phyloP scores from a whole-genome alignment of 2,113 vertebrate genomes.

The Mohoua ochrocephala region DNA sequence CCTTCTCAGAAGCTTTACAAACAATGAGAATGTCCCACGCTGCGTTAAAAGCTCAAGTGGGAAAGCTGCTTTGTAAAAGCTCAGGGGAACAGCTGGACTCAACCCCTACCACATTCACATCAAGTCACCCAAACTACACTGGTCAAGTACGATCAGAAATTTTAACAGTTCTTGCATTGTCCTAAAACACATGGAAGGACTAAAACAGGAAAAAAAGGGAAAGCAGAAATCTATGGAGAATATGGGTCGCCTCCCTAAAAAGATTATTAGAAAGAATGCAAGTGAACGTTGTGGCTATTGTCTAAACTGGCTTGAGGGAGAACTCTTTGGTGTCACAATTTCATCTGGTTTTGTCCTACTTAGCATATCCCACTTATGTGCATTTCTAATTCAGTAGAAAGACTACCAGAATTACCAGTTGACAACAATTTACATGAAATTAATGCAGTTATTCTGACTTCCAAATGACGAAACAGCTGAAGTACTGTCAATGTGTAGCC shows the following conservation, averaged over 20 bases:
- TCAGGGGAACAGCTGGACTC: neutral
- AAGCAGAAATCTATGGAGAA: neutral
- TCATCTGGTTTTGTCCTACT: neutral
- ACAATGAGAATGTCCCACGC: neutral
- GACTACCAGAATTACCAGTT: neutral
- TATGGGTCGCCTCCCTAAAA: neutral
- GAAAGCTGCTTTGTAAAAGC: neutral
- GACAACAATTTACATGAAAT: neutral
- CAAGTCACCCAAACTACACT: neutral
- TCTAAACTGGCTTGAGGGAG: neutral
- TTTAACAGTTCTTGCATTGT: neutral
- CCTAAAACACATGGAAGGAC: neutral
- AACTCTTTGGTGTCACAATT: neutral
- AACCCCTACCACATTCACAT: neutral
- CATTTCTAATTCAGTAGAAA: neutral
- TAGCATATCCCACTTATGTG: neutral
- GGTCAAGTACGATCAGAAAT: neutral
- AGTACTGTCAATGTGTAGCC: neutral
- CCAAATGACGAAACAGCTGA: neutral
- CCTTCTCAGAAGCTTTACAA: neutral
- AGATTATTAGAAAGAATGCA: neutral
- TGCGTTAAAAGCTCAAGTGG: neutral
- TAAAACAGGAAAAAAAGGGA: neutral
- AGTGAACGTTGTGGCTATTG: neutral
- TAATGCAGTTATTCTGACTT: neutral